phyloP scores from a whole-genome alignment of 2,888 invertebrate species.

The Dysmachus trigonus region DNA sequence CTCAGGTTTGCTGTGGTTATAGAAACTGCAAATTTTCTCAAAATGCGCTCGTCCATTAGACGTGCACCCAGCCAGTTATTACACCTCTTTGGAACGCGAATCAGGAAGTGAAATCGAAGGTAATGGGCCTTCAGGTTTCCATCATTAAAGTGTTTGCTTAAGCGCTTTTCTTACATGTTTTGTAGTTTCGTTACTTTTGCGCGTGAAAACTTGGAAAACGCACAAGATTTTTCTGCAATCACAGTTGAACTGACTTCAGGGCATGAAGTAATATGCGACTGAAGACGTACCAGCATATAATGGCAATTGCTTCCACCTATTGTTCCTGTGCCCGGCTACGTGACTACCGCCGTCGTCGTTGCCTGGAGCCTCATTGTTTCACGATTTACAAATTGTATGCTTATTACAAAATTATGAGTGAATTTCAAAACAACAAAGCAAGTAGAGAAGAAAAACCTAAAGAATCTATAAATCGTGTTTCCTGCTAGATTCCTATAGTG shows the following conservation, averaged over 20 bases:
- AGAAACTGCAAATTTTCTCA: not conserved
- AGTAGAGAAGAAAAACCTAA: not conserved
- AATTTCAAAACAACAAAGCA: not conserved
- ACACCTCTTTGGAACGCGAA: not conserved
- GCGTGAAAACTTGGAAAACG: not conserved
- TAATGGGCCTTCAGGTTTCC: not conserved
- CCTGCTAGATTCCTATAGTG: not conserved
- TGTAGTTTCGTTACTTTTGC: not conserved
- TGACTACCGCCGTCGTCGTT: not conserved
- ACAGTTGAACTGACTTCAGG: not conserved
- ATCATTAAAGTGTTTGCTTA: not conserved
- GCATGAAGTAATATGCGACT: not conserved
- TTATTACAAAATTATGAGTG: conserved; percentile 7
- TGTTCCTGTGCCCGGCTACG: not conserved
- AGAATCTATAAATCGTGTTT: not conserved
- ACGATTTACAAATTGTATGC: not conserved
- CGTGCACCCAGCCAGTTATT: not conserved
- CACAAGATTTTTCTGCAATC: not conserved
- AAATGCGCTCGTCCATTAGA: not conserved
- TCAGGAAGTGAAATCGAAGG: not conserved
- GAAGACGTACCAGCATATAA: not conserved
- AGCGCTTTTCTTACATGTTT: not conserved
- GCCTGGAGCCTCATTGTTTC: not conserved
- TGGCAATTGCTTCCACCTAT: conserved; percentile 7
- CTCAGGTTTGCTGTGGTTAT: not conserved